These are phyloP conservation scores for Fulica atra DNA, from an alignment of 2,113 vertebrate species.

Conservation along the genomic window DNA sequence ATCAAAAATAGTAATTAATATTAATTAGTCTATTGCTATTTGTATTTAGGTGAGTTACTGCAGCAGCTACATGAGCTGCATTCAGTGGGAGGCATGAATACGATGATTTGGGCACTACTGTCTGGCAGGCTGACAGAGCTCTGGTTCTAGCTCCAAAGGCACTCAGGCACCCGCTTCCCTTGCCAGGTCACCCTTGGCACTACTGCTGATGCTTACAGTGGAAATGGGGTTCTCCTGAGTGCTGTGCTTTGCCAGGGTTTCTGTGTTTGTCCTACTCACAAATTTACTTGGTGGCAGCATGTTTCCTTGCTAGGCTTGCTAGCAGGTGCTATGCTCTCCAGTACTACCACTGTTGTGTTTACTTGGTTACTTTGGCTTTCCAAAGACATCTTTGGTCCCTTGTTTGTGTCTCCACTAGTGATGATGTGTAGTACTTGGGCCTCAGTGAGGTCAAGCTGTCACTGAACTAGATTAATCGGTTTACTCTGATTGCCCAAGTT, in stretches of 20 bases:
- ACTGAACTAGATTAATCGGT: background rate
- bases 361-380: background rate
- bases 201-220: background rate
- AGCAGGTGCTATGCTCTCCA: background rate
- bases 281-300: background rate
- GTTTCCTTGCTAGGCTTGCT: background rate
- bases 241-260: background rate
- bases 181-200: background rate
- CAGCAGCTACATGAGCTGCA: background rate
- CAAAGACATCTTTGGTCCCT: background rate
- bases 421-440: background rate
- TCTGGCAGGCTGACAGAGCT: background rate
- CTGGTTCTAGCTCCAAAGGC: background rate
- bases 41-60: background rate
- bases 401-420: background rate
- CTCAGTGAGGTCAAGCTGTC: background rate
- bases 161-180: background rate
- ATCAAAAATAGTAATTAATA: background rate
- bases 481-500: background rate
- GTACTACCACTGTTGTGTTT: background rate
- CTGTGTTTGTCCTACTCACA: background rate
- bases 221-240: background rate
- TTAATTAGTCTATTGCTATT: background rate
- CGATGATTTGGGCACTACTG: background rate
- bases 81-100: fast-evolving